Evolutionary conservation across 92 coral and sea anemone genomes (phyloP).

Genomic region (Parazoanthus atlanticus): DNA sequence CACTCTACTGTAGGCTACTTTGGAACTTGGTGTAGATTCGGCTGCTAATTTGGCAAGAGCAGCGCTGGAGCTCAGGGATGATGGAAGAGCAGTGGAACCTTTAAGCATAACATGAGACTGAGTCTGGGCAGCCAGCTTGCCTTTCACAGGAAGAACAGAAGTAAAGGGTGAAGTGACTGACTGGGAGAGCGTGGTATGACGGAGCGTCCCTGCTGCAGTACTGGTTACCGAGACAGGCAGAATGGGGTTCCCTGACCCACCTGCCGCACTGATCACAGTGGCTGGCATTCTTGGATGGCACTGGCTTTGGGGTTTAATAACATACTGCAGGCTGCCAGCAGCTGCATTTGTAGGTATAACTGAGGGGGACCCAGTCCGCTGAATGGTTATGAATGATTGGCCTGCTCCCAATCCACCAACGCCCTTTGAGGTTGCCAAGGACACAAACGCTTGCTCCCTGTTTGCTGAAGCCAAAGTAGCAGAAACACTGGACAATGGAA

Average conservation of each 20-base stretch:
- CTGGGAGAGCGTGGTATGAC: slow-evolving; percentile 73
- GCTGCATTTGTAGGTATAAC: slow-evolving; percentile 58
- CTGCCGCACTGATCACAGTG: slow-evolving; percentile 51
- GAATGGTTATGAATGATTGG: slow-evolving; percentile 76
- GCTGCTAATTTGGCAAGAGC: slow-evolving; percentile 29
- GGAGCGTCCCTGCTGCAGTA: slow-evolving; percentile 54
- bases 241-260: slow-evolving; percentile 38
- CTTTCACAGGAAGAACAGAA: slow-evolving; percentile 74
- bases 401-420: slow-evolving; percentile 56
- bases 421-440: slow-evolving; percentile 73
- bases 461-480: slow-evolving; percentile 52
- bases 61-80: slow-evolving; percentile 39
- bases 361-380: slow-evolving; percentile 77
- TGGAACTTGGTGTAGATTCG: slow-evolving; percentile 20
- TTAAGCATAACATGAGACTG: slow-evolving; percentile 36
- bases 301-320: slow-evolving; percentile 89
- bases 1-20: slow-evolving; percentile 34
- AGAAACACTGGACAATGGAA: slow-evolving; percentile 62
- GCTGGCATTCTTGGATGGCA: slow-evolving; percentile 68
- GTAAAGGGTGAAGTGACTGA: slow-evolving; percentile 84
- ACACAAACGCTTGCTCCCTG: slow-evolving; percentile 76
- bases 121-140: slow-evolving; percentile 47
- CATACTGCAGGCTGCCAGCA: slow-evolving; percentile 73
- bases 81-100: slow-evolving; percentile 40
- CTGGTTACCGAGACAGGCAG: slow-evolving; percentile 22